Conservation (phyloP, 2,113 vertebrate species). For the Oophaga pumilio region DNA sequence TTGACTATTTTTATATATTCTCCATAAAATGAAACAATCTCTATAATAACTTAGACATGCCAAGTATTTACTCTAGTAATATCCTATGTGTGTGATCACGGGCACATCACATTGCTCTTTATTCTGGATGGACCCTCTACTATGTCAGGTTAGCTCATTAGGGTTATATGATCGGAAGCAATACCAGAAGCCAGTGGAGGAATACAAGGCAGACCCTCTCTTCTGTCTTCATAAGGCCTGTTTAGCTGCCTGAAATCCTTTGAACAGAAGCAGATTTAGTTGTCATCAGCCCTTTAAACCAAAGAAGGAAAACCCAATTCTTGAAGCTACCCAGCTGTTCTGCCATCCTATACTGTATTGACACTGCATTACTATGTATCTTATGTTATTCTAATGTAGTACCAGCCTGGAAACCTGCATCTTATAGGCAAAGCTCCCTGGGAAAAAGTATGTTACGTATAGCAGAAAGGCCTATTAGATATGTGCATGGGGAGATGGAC, state of each 20-base stretch:
- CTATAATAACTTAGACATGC: not conserved
- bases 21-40: not conserved
- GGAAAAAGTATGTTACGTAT: too few species aligned
- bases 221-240: not conserved
- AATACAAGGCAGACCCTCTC: not conserved
- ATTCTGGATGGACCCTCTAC: not conserved
- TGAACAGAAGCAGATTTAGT: not conserved
- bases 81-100: not conserved
- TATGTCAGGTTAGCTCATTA: not conserved
- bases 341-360: too few species aligned
- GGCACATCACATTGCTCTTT: not conserved
- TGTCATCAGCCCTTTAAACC: too few species aligned
- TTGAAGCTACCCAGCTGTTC: too few species aligned
- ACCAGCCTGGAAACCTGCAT: too few species aligned
- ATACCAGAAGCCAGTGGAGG: not conserved
- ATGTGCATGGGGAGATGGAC: slow-evolving; percentile 16
- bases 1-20: not conserved
- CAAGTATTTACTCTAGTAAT: not conserved
- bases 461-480: not conserved
- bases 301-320: too few species aligned
- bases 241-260: not conserved
- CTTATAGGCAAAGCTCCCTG: too few species aligned
- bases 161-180: not conserved
- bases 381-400: too few species aligned
- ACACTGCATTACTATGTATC: too few species aligned